Evolutionary conservation across 2,113 vertebrate genomes (phyloP).

Genomic region (Rana temporaria): DNA sequence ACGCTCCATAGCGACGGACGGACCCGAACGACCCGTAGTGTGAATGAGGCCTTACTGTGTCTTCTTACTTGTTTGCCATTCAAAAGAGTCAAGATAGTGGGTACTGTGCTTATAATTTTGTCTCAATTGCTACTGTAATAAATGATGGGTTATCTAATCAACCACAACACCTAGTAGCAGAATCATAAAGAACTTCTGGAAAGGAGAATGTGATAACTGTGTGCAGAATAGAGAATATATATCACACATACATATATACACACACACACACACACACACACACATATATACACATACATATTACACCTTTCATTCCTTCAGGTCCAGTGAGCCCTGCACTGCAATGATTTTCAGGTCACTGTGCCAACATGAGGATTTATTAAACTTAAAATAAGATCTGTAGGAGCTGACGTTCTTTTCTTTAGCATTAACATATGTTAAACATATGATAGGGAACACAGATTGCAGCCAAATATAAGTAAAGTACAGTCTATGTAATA

Average conservation of each 20-base stretch:
- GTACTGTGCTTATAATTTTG: too few species aligned
- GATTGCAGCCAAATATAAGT: neutral
- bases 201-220: too few species aligned
- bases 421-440: constrained; percentile 26
- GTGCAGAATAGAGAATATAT: neutral
- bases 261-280: neutral
- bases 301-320: constrained; percentile 25
- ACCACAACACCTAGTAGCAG: too few species aligned
- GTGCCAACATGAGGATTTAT: constrained; percentile 34
- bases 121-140: too few species aligned
- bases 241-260: neutral
- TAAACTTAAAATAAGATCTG: constrained; percentile 8
- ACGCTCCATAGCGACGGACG: too few species aligned
- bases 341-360: constrained; percentile 1
- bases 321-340: constrained; percentile 12
- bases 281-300: neutral
- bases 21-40: too few species aligned
- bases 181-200: too few species aligned
- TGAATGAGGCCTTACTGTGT: too few species aligned
- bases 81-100: too few species aligned
- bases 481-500: neutral
- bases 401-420: neutral
- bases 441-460: constrained; percentile 13
- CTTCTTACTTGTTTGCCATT: too few species aligned
- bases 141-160: too few species aligned